Percentiles rank a stretch among this genome's conserved stretches.
Evolutionary conservation across 2,113 vertebrate genomes (phyloP).

Genomic region (Haplochromis burtoni): DNA sequence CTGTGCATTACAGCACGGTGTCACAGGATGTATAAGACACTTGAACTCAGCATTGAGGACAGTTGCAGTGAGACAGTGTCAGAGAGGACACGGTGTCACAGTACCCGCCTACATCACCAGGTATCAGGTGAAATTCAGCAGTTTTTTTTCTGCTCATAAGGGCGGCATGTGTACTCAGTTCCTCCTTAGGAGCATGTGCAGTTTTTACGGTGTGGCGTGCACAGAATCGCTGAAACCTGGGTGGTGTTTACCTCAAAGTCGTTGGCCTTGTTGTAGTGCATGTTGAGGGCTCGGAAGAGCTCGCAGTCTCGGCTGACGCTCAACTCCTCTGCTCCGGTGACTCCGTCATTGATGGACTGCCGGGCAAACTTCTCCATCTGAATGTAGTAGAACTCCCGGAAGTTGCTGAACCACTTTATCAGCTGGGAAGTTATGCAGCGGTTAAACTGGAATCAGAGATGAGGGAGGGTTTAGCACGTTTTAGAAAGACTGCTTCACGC

Average conservation of each 20-base stretch:
- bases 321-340: slow-evolving; percentile 87
- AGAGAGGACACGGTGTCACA: slow-evolving; percentile 36
- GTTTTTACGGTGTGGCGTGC: neutral
- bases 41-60: slow-evolving; percentile 14
- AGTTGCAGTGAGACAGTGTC: neutral
- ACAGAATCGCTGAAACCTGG: neutral
- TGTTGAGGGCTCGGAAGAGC: slow-evolving; percentile 97
- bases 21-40: slow-evolving; percentile 7
- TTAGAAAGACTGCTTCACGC: neutral
- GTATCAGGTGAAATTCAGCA: slow-evolving; percentile 16
- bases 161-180: neutral
- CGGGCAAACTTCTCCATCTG: slow-evolving; percentile 99
- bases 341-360: slow-evolving; percentile 94
- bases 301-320: slow-evolving; percentile 93
- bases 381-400: slow-evolving; percentile 99
- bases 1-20: neutral
- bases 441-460: slow-evolving; percentile 84
- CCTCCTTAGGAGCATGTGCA: neutral
- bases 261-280: slow-evolving; percentile 99
- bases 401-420: slow-evolving; percentile 99
- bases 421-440: slow-evolving; percentile 99
- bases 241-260: slow-evolving; percentile 88
- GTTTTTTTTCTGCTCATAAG: neutral
- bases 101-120: slow-evolving; percentile 13
- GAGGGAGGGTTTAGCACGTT: neutral